Evolutionary conservation across 2,888 invertebrate species (phyloP).

Genomic region (Plusia festucae): DNA sequence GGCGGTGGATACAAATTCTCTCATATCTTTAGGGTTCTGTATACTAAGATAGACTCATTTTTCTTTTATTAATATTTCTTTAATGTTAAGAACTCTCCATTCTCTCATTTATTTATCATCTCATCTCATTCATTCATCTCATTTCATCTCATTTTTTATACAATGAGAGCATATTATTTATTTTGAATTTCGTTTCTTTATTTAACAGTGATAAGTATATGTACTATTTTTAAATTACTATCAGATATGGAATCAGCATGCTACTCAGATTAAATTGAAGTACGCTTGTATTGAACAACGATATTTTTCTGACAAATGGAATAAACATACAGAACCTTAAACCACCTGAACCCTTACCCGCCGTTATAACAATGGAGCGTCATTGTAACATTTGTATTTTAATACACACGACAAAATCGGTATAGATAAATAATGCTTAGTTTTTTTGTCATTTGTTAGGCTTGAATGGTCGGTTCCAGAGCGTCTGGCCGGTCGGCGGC

Average conservation of each 20-base stretch:
- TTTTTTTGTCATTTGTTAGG: slow-evolving; percentile 78
- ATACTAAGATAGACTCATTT: not conserved
- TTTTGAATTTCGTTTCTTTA: too few species aligned
- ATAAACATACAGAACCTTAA: slow-evolving; percentile 46
- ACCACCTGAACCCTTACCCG: slow-evolving; percentile 62
- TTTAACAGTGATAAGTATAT: too few species aligned
- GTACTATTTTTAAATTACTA: too few species aligned
- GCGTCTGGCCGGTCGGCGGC: slow-evolving; percentile 72
- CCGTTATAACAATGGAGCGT: slow-evolving; percentile 81
- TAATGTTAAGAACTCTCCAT: too few species aligned
- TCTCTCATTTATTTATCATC: too few species aligned
- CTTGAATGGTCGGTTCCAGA: slow-evolving; percentile 82
- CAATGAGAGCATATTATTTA: too few species aligned
- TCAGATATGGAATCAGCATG: too few species aligned
- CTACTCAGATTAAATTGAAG: too few species aligned
- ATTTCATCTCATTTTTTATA: too few species aligned
- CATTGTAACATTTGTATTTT: slow-evolving; percentile 87
- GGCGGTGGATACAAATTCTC: slow-evolving; percentile 61
- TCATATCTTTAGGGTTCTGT: slow-evolving; percentile 50
- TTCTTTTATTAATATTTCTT: not conserved
- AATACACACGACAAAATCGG: slow-evolving; percentile 84
- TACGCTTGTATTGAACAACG: too few species aligned
- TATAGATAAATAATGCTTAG: slow-evolving; percentile 83
- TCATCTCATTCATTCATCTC: too few species aligned
- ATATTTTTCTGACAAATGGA: not conserved